A percentile compares a stretch with the other conserved stretches of the same genome.
Conservation (phyloP, 2,113 vertebrate genomes). For the Gallinago jamesoni region DNA sequence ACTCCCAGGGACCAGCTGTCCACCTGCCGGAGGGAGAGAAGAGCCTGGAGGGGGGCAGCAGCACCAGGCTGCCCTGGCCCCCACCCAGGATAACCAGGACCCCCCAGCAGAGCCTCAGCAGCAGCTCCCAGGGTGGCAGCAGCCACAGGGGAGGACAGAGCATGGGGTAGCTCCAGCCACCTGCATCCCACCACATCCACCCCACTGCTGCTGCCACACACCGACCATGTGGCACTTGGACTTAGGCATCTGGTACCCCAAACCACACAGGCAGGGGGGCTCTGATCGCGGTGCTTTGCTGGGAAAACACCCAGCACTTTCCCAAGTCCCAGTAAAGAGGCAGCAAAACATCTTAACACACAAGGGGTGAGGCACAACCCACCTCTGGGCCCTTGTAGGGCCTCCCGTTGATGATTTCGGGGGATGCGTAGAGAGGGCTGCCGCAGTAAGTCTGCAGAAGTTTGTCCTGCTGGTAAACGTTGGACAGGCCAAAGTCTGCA, state of each 20-base stretch:
- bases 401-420: slow-evolving; percentile 93
- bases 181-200: neutral
- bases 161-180: neutral
- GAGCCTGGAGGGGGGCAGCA: neutral
- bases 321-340: accelerated
- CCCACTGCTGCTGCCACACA: neutral
- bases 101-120: neutral
- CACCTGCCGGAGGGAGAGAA: slow-evolving; percentile 75
- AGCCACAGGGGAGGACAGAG: accelerated
- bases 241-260: neutral
- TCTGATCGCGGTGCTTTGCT: accelerated
- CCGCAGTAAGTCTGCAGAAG: slow-evolving; percentile 94
- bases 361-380: neutral
- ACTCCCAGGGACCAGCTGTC: slow-evolving; percentile 98
- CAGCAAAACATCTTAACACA: accelerated
- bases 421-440: slow-evolving; percentile 94
- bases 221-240: accelerated
- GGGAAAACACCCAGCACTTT: neutral
- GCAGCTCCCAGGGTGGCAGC: neutral
- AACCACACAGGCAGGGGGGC: neutral
- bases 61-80: neutral
- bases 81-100: neutral
- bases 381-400: slow-evolving; percentile 90
- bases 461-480: slow-evolving; percentile 87
- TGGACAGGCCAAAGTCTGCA: slow-evolving; percentile 95